Evolutionary conservation across 37 sponge, comb jelly and placozoan genomes (phyloP).

Genomic region (Hormiphora californensis): DNA sequence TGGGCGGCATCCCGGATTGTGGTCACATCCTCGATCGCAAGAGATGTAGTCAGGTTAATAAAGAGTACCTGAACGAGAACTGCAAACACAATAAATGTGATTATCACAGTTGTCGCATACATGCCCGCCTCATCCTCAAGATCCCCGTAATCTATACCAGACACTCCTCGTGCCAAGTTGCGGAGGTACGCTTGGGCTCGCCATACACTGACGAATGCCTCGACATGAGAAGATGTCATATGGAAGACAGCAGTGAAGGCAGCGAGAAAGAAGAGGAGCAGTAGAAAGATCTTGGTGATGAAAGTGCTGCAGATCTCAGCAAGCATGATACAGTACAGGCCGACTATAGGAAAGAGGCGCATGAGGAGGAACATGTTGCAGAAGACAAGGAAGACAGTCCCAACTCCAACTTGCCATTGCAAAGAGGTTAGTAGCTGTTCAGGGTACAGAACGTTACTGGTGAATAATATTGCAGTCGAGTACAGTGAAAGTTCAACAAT

Average conservation of each 20-base stretch:
- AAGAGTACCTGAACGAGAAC: slow-evolving; percentile 36
- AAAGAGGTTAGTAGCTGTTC: neutral
- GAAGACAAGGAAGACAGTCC: neutral
- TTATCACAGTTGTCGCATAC: neutral
- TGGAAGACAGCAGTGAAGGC: neutral
- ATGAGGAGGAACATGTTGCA: neutral
- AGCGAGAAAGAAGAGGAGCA: neutral
- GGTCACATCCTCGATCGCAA: slow-evolving; percentile 42
- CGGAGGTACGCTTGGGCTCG: neutral
- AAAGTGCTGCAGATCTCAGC: neutral
- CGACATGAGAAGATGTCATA: neutral
- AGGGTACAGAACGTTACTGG: neutral
- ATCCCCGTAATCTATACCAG: neutral
- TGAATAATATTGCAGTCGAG: neutral
- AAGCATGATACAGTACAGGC: slow-evolving; percentile 29
- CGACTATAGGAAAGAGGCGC: neutral
- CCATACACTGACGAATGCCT: neutral
- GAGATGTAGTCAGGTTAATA: slow-evolving; percentile 16
- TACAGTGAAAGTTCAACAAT: slow-evolving; percentile 5
- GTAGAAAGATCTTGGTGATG: slow-evolving; percentile 19
- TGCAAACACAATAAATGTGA: neutral
- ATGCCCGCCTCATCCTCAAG: neutral
- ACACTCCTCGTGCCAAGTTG: slow-evolving; percentile 18
- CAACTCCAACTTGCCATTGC: neutral
- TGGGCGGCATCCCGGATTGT: neutral